A percentile compares a stretch with the other conserved stretches of the same genome.
These are phyloP conservation scores for Dipodomys stephensi DNA, from an alignment of 2,113 vertebrate species.

Conservation along the genomic window DNA sequence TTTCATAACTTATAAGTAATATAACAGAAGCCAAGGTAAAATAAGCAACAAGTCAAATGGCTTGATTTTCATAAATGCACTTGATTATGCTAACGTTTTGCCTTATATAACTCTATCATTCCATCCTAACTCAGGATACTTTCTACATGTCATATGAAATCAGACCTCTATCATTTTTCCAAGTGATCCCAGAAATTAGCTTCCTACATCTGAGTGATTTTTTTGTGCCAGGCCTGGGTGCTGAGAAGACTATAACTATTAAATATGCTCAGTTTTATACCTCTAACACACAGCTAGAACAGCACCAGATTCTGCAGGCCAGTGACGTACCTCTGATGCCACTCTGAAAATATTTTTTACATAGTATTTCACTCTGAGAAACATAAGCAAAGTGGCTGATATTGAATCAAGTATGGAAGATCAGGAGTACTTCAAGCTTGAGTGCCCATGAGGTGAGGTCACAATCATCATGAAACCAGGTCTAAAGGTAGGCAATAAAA, in stretches of 20 bases:
- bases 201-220: background rate
- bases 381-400: background rate
- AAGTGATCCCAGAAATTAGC: background rate
- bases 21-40: conserved; percentile 34
- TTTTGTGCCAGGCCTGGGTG: background rate
- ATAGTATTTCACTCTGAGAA: background rate
- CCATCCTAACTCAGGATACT: background rate
- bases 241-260: background rate
- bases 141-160: background rate
- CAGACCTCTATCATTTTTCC: background rate
- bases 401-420: background rate
- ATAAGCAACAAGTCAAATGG: background rate
- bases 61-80: conserved; percentile 46
- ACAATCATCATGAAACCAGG: background rate
- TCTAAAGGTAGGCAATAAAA: conserved; percentile 30
- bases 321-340: background rate
- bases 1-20: conserved; percentile 53
- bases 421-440: background rate
- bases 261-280: background rate
- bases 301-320: background rate
- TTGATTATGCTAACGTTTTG: conserved; percentile 14
- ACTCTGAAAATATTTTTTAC: background rate
- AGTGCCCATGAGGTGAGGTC: background rate
- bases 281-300: background rate
- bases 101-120: background rate